phyloP scores from a whole-genome alignment of 1,140 invertebrate species.

The Caenorhabditis brenneri region DNA sequence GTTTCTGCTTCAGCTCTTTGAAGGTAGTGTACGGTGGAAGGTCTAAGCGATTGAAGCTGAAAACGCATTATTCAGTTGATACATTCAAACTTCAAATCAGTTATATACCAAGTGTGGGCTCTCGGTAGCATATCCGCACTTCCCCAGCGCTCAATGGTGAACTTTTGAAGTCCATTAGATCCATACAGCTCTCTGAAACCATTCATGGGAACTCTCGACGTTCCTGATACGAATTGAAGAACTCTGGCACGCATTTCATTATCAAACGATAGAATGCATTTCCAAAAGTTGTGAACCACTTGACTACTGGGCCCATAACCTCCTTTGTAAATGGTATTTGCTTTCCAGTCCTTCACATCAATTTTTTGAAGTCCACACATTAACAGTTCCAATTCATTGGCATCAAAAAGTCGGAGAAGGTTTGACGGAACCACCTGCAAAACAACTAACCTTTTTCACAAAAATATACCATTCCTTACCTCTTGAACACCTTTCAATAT shows the following conservation, averaged over 20 bases:
- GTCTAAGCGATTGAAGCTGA: slow-evolving; percentile 94
- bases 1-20: slow-evolving; percentile 88
- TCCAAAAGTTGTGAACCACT: slow-evolving; percentile 59
- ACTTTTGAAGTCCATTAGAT: slow-evolving; percentile 94
- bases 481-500: slow-evolving; percentile 94
- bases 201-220: slow-evolving; percentile 97
- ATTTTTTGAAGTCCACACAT: slow-evolving; percentile 99
- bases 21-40: slow-evolving; percentile 95
- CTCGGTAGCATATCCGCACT: slow-evolving; percentile 88
- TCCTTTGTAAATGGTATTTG: slow-evolving; percentile 93
- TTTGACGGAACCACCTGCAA: slow-evolving; percentile 78
- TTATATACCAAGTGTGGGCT: slow-evolving; percentile 91
- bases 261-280: slow-evolving; percentile 83
- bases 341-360: slow-evolving; percentile 97
- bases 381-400: slow-evolving; percentile 92
- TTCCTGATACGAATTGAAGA: slow-evolving; percentile 96
- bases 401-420: slow-evolving; percentile 94
- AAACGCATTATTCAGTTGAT: slow-evolving; percentile 61
- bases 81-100: not conserved
- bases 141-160: slow-evolving; percentile 98
- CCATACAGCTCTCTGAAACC: slow-evolving; percentile 97
- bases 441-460: not conserved
- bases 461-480: slow-evolving; percentile 72
- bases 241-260: slow-evolving; percentile 94
- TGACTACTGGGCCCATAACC: slow-evolving; percentile 87